Evolutionary conservation across 2,797 vertebrate species (phyloP).

Genomic region (Taeniopygia guttata): DNA sequence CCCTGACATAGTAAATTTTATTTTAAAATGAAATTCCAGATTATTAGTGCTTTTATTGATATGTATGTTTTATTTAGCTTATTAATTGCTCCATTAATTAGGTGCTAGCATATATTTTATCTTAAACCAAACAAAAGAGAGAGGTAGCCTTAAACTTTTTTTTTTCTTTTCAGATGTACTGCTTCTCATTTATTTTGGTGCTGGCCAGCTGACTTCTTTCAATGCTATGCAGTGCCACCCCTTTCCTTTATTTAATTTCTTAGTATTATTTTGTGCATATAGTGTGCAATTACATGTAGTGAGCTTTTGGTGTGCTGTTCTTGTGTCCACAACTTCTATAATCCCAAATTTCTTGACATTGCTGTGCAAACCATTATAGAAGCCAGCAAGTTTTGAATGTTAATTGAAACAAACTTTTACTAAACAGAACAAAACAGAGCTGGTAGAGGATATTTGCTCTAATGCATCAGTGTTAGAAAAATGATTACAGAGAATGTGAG

Average conservation of each 20-base stretch:
- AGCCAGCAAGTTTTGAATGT: not conserved
- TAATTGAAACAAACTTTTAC: constrained; percentile 4
- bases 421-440: not conserved
- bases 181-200: not conserved
- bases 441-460: not conserved
- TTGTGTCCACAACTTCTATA: not conserved
- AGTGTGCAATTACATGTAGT: not conserved
- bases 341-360: not conserved
- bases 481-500: not conserved
- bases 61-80: not conserved
- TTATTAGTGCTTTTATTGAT: not conserved
- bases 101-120: not conserved
- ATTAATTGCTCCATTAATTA: not conserved
- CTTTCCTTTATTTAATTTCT: not conserved
- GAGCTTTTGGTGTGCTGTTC: not conserved
- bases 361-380: not conserved
- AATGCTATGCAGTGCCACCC: not conserved
- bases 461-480: not conserved
- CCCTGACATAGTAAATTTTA: not conserved
- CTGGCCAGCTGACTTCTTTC: not conserved
- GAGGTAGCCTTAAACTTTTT: not conserved
- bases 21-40: not conserved
- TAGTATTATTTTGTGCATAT: not conserved
- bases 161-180: not conserved
- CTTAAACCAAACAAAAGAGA: not conserved